These are phyloP conservation scores for Psilopsiagon aurifrons DNA, from an alignment of 2,113 vertebrate species.

Conservation along the genomic window DNA sequence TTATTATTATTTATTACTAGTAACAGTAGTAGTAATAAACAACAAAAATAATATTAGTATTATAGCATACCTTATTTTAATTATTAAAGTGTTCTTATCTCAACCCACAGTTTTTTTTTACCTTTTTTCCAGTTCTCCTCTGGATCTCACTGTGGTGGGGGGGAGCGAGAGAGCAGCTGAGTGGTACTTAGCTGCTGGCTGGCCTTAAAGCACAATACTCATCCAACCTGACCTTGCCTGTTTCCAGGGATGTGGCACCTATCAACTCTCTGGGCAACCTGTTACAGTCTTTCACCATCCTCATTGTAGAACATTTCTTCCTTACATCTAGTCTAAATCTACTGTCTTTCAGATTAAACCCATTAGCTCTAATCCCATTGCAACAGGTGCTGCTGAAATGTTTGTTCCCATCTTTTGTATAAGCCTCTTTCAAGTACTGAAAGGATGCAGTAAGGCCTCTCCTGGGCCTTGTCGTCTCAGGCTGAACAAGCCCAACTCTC, in stretches of 20 bases:
- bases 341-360: not conserved
- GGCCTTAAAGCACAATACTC: not conserved
- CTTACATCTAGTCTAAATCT: not conserved
- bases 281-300: not conserved
- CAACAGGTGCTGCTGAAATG: not conserved
- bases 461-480: not conserved
- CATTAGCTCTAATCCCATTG: not conserved
- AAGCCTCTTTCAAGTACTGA: not conserved
- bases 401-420: not conserved
- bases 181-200: not conserved
- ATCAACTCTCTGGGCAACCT: not conserved
- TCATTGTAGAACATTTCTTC: not conserved
- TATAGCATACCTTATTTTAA: not conserved
- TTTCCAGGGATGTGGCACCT: not conserved
- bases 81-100: not conserved
- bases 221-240: not conserved
- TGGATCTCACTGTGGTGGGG: not conserved
- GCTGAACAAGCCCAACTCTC: not conserved
- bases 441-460: not conserved
- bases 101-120: not conserved
- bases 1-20: not conserved
- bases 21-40: not conserved
- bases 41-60: not conserved
- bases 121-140: not conserved
- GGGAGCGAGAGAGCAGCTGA: not conserved